Evolutionary conservation across 2,888 invertebrate genomes (phyloP).

Genomic region (Sinodicranocentrus sp.): DNA sequence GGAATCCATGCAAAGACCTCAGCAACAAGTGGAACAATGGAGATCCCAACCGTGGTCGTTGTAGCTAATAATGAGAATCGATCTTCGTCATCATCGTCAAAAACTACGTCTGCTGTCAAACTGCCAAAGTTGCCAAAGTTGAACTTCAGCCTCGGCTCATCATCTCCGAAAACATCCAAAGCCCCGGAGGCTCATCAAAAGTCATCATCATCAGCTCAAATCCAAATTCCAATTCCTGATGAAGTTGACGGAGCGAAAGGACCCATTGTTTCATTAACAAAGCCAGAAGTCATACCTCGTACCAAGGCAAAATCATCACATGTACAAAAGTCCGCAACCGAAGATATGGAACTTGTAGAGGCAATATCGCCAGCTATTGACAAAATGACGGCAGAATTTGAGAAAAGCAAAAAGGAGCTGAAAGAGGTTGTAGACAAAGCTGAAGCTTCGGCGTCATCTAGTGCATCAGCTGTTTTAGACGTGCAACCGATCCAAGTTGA

Average conservation of each 20-base stretch:
- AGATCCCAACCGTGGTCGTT: conserved; percentile 70
- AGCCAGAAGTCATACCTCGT: conserved; percentile 74
- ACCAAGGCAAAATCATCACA: conserved; percentile 68
- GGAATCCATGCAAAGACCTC: conserved; percentile 66
- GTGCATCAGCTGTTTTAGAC: conserved; percentile 64
- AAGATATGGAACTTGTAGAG: conserved; percentile 69
- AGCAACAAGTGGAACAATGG: conserved; percentile 59
- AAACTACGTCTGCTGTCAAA: conserved; percentile 48
- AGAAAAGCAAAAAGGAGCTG: conserved; percentile 40
- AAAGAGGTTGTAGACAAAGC: conserved; percentile 33
- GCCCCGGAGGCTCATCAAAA: conserved; percentile 68
- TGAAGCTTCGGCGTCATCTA: background rate
- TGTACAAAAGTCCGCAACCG: conserved; percentile 67
- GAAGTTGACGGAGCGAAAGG: conserved; percentile 67
- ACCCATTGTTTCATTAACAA: conserved; percentile 66
- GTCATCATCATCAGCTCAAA: conserved; percentile 33
- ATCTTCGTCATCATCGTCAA: conserved; percentile 62
- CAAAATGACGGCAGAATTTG: conserved; percentile 72
- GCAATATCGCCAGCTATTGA: conserved; percentile 74
- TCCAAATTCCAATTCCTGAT: conserved; percentile 68
- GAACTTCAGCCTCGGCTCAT: conserved; percentile 65
- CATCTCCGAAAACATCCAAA: conserved; percentile 45
- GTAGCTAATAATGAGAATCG: conserved; percentile 71
- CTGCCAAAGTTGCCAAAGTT: conserved; percentile 67
- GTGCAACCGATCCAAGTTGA: conserved; percentile 67